phyloP scores from a whole-genome alignment of 2,888 invertebrate species.

The Drosophila dives region DNA sequence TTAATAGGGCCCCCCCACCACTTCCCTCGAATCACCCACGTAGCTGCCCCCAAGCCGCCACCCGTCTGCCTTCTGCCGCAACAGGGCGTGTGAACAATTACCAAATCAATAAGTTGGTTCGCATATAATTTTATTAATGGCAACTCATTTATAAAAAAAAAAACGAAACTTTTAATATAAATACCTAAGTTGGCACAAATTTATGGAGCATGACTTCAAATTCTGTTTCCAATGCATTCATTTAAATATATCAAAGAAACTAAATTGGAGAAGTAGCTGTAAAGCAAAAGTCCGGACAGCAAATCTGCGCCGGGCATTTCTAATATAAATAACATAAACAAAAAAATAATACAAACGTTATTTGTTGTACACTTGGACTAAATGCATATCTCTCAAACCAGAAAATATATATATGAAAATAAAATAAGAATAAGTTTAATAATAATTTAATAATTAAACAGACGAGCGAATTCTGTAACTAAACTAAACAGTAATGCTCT shows the following conservation, averaged over 20 bases:
- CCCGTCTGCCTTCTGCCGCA: background rate
- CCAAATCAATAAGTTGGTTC: slow-evolving; percentile 51
- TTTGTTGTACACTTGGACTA: background rate
- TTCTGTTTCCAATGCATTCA: slow-evolving; percentile 3
- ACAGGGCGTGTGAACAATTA: slow-evolving; percentile 48
- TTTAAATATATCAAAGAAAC: background rate
- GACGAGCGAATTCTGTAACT: background rate
- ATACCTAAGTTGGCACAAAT: background rate
- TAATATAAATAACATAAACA: background rate
- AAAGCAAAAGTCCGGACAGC: background rate
- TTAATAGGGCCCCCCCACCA: slow-evolving; percentile 16
- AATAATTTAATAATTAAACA: background rate
- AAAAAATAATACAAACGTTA: background rate
- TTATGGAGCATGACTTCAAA: background rate
- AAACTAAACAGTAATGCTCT: background rate
- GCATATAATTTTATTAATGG: slow-evolving; percentile 30
- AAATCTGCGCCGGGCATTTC: background rate
- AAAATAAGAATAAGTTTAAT: background rate
- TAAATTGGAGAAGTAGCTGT: background rate
- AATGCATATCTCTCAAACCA: background rate
- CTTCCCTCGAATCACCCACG: background rate
- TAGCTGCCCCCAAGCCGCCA: background rate
- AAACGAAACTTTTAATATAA: slow-evolving; percentile 4
- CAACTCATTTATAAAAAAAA: slow-evolving; percentile 10
- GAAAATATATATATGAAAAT: background rate